Base-by-base conservation (phyloP, 2,888 invertebrate genomes). In the Pyrrhia umbra region DNA sequence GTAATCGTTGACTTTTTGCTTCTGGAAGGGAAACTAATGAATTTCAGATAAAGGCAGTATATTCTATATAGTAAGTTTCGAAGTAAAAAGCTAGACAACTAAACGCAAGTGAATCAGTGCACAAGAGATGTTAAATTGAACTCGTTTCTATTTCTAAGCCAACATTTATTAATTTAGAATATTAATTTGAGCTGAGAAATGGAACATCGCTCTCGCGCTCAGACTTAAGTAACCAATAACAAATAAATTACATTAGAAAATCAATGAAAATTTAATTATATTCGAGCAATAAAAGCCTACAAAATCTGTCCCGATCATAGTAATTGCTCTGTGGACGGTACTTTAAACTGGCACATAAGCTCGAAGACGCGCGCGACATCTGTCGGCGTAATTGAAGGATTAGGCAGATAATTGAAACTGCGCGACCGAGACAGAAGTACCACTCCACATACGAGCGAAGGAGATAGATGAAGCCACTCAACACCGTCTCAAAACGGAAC, bases 351-450 rank as follows among this genome's bases (percentile, higher is more conserved):
- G 90, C 92, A 92, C 92, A 92, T 93, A 94, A 93, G 94, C 93
- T 90, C 90, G 90, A 93, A 94, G 93, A 94, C 93, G 92, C 91
- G 88, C 85, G 92, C 95, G 95, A 95, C 95, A 95, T 95, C 95
- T 95, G 95, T 95, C 95, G 94, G 88, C 95, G 95, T 96, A 96
- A 96, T 96, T 96, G 96, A 95, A 92, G 96, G 96, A 96, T 96
- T 96, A 96, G 95, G 92, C 91, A 96, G 95, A 96, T 96, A 96
- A 96, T 96, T 96, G 96, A 96, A 96, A 95, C 91, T 86, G 93
- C 88, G 88, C 83, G 87, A 92, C 84, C 52, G 91, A 85, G 89
- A 91, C 76, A 76, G 80, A 79, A 74, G 73, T 76, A 87, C 82
- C 63, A 64, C 59, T 63, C 52, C 70, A 67, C 68, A 75, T 64